Conservation (phyloP, 2,113 vertebrate species). For the Lepus americanus region DNA sequence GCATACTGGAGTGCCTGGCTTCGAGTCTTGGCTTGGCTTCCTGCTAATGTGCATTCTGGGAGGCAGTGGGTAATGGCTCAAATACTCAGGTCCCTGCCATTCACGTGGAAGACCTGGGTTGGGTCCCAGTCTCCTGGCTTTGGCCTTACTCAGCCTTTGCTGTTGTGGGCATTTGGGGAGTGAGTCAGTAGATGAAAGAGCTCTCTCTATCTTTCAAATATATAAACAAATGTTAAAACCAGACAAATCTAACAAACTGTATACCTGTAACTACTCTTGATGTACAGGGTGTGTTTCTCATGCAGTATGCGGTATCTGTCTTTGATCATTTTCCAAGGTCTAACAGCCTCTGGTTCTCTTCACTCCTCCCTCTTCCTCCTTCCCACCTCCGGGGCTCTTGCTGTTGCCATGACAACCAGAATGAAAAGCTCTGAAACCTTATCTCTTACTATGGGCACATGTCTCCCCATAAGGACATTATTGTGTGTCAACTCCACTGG, state of each 20-base stretch:
- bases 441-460: slow-evolving; percentile 61
- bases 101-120: too few species aligned
- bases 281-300: not conserved
- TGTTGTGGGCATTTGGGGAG: too few species aligned
- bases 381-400: slow-evolving; percentile 37
- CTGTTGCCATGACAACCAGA: slow-evolving; percentile 67
- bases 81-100: too few species aligned
- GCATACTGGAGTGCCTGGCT: too few species aligned
- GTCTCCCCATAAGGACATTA: slow-evolving; percentile 62
- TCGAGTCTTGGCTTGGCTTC: too few species aligned
- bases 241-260: not conserved
- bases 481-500: slow-evolving; percentile 64
- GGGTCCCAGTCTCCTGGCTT: too few species aligned
- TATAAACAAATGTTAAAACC: too few species aligned
- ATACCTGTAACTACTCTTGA: not conserved
- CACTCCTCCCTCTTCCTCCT: slow-evolving; percentile 15
- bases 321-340: slow-evolving; percentile 55
- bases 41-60: too few species aligned
- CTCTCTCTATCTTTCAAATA: too few species aligned
- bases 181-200: too few species aligned
- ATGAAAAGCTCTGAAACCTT: slow-evolving; percentile 59
- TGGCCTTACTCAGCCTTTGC: too few species aligned
- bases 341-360: slow-evolving; percentile 45
- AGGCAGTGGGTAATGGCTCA: too few species aligned
- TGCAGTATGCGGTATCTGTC: slow-evolving; percentile 4